Base-by-base conservation (phyloP, 2,113 vertebrate genomes). In the Marcusenius ussheri region DNA sequence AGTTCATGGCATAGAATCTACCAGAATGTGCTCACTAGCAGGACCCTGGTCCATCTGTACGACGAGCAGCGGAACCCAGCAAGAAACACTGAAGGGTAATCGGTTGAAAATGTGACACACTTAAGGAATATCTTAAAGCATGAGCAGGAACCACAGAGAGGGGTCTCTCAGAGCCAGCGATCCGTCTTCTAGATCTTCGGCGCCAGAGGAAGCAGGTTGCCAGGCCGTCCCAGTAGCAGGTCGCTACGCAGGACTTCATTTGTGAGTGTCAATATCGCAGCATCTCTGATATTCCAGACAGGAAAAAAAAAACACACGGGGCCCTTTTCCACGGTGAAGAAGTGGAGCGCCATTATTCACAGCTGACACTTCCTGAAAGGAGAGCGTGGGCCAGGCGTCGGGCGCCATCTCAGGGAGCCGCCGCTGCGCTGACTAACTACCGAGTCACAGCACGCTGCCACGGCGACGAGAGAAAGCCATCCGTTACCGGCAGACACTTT, bases 401-500 rank as follows among this genome's bases (percentile, higher is more conserved):
- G 92, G 90, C 93, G 90, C 91, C 91, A 93, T 93, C 93, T 9
- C 62, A 3, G 90, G 87, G 45, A 39, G 11, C 74, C 89, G 6
- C 2, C 0, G 51, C 2, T 0, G 85, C 0, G 45, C 66, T 47
- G 19, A 27, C n/a, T 56, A 13, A 87, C 51, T 15, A 51, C 90
- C 90, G 58, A 90, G 91, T 84, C 92, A 51, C 90, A 89, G 89
- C 66, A 90, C 91, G 93, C 91, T 91, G 93, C 93, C 92, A 91
- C 83, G 0, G 88, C 31, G 46, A 74, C 8, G 4, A 89, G 94
- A 94, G 93, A 94, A 92, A 92, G 92, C 93, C 93, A 95, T 96
- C 95, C 94, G 93, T 95, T 94, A 93, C 90, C 17, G 45, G 86
- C 46, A 90, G 94, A 92, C 83, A 46, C 83, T 84, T 84, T 84